phyloP scores from a whole-genome alignment of 2,888 invertebrate genomes.

The Prosapia bicincta region DNA sequence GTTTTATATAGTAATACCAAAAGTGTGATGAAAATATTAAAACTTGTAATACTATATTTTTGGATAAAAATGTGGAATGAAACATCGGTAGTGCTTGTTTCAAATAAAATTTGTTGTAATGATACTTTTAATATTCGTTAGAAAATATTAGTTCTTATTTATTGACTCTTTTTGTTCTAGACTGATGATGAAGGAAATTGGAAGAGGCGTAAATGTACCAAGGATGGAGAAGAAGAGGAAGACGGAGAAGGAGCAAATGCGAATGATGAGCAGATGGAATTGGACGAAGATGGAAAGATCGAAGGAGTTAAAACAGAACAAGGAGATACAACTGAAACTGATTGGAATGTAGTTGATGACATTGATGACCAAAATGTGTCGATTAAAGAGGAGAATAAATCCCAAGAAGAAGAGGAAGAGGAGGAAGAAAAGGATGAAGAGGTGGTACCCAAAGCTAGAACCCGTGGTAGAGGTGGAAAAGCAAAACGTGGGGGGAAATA shows the following conservation, averaged over 20 bases:
- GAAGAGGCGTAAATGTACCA: conserved; percentile 11
- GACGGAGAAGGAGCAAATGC: conserved; percentile 37
- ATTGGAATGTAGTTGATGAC: conserved; percentile 13
- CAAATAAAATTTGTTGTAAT: too few species aligned
- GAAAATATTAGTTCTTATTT: too few species aligned
- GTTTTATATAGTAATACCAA: too few species aligned
- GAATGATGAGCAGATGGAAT: conserved; percentile 45
- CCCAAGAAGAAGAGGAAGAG: background rate
- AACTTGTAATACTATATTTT: too few species aligned
- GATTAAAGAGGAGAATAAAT: background rate
- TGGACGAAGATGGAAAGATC: conserved; percentile 47
- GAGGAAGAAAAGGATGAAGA: conserved; percentile 6
- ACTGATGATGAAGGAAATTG: conserved; percentile 21
- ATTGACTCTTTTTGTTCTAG: background rate
- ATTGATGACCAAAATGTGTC: too few species aligned
- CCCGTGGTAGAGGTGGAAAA: background rate
- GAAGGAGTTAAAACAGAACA: too few species aligned
- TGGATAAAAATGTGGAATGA: too few species aligned
- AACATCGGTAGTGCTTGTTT: too few species aligned
- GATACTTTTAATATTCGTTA: too few species aligned
- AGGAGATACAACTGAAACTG: too few species aligned
- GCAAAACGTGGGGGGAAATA: background rate
- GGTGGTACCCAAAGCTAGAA: background rate
- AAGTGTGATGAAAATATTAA: too few species aligned
- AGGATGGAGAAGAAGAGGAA: conserved; percentile 30